Evolutionary conservation across 2,797 vertebrate genomes (phyloP), one percentile per base, ranked within the genome.

Genomic region (Sebastes baramenuke): DNA sequence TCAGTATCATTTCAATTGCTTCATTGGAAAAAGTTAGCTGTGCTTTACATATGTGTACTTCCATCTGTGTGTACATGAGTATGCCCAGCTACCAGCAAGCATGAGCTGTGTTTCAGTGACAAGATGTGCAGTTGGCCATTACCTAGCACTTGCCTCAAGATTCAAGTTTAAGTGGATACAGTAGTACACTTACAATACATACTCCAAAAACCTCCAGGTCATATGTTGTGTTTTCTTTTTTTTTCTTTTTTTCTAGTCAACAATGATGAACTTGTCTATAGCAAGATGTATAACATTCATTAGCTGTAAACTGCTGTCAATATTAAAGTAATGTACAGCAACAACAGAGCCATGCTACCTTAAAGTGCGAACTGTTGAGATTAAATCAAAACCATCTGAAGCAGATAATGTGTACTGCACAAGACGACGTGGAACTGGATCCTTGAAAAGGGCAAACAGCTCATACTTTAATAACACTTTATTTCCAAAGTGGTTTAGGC

Each of bases 271-370:
- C 94, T 96, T 96, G 93, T 91, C 94, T 96, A 96, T 96, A 96
- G 92, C 89, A 91, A 94, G 95, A 96, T 96, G 96, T 93, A 92
- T 95, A 77, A 96, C 96, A 95, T 94, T 96, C 96, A 96, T 94
- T 93, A 94, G 96, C 94, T 89, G 93, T 90, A 92, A 83, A 92
- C 85, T 93, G 95, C 34, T 65, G 62, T 93, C 92, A 92, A 94
- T 91, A 94, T 91, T 70, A 92, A 88, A 94, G 67, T 84, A 95
- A 89, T 94, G 70, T 84, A 95, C 93, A 96, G 94, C 94, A 93
- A 95, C 94, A 94, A 96, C 96, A 96, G 94, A 96, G 95, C 96
- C 97, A 97, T 97, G 96, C 96, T 97, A 97, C 97, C 96, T 97
- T 97, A 97, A 97, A 97, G 96, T 95, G 96, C 95, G 95, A 96